These are phyloP conservation scores for Bicyclus anynana DNA, from an alignment of 1,140 invertebrate species.

Conservation along the genomic window DNA sequence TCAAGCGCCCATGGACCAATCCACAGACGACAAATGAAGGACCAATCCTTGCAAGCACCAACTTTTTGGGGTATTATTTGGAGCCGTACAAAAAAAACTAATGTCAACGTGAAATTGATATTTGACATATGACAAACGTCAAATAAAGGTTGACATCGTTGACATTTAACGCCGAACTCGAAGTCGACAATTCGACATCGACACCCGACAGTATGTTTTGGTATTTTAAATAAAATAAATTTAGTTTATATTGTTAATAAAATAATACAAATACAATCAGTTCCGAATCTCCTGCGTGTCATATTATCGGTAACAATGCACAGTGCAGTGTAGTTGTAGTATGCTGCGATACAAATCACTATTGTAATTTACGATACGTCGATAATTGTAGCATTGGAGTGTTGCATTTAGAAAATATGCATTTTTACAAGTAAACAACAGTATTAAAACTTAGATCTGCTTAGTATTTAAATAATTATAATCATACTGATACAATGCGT, in stretches of 20 bases:
- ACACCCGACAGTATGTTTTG: slow-evolving; percentile 10
- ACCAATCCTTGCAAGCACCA: too few relatives aligned
- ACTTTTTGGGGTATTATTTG: too few relatives aligned
- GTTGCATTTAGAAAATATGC: neutral
- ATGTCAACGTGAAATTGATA: slow-evolving; percentile 6
- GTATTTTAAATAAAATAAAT: neutral
- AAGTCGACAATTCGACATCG: slow-evolving; percentile 22
- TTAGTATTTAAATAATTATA: slow-evolving; percentile 5
- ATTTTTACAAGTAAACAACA: slow-evolving; percentile 20
- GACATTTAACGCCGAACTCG: neutral
- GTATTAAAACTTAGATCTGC: slow-evolving; percentile 24
- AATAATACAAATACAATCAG: neutral
- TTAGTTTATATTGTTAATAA: neutral
- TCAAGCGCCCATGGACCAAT: too few relatives aligned
- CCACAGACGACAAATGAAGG: too few relatives aligned
- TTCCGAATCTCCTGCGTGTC: neutral
- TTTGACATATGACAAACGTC: too few relatives aligned
- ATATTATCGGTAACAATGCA: too few relatives aligned
- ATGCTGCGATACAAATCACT: too few relatives aligned
- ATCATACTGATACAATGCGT: slow-evolving; percentile 30
- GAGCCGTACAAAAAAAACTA: too few relatives aligned
- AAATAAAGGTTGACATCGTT: neutral
- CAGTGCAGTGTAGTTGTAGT: too few relatives aligned
- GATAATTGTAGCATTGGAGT: neutral
- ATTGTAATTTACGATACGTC: too few relatives aligned